Evolutionary conservation across 2,797 vertebrate species (phyloP), one percentile per base, ranked within the genome.

Genomic region (Melanotaenia trifasciata): DNA sequence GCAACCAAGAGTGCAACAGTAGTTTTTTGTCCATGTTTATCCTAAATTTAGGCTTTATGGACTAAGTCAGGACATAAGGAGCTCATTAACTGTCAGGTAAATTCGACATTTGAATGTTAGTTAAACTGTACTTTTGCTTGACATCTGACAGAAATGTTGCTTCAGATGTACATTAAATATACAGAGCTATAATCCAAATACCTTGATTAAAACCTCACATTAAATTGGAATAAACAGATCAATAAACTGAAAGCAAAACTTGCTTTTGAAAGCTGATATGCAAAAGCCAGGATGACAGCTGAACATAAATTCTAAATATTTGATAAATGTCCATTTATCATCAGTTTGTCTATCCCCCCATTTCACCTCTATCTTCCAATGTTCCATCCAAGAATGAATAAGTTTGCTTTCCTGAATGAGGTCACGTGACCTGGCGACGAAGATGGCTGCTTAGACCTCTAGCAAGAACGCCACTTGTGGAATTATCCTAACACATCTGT

Each of bases 341-440:
- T 78, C 50, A 70, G 62, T 70, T 77, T 56, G 53, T 72, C 62
- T 56, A n/a, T 67, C 58, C 62, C 79, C 73, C 62, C 47, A 20
- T 61, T 63, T 58, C 14, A 45, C 59, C 60, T 72, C 62, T 47
- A 24, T 62, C 35, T 59, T 78, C 51, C 53, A 43, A 61, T 79
- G 76, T 70, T 80, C 67, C 86, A 89, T 84, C 74, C 78, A 78
- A 90, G 86, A 88, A 90, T 85, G 86, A 92, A 68, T 85, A 86
- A 92, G 80, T 87, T 93, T 89, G 76, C 83, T 84, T 85, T 83
- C n/a, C n/a, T n/a, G n/a, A n/a, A n/a, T n/a, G n/a, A n/a, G n/a
- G 26, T 26, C 26, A 26, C 26, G 26, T 26, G 26, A 26, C 26
- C 26, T 26, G 26, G 26, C 26, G 26, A 26, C 26, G 26, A 26